A percentile compares a stretch with the other conserved stretches of the same genome.
Conservation (phyloP, 2,113 vertebrate genomes). For the Proterorhinus semilunaris region DNA sequence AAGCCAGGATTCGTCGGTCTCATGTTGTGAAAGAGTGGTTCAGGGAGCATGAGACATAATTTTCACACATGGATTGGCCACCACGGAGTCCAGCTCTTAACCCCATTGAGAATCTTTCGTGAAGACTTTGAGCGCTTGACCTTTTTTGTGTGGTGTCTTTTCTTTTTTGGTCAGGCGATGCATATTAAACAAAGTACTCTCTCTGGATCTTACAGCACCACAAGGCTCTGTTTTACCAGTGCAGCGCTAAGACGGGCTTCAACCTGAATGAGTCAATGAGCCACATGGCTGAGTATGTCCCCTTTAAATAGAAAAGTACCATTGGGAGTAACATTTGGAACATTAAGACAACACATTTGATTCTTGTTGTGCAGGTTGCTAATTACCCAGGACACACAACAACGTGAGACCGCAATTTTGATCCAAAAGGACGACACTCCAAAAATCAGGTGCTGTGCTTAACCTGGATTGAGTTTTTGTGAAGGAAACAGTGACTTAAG, state of each 20-base stretch:
- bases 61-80: no score
- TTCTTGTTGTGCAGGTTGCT: conserved; percentile 70
- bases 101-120: no score
- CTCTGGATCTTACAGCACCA: conserved; percentile 72
- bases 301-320: not conserved
- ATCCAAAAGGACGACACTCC: conserved; percentile 50
- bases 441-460: conserved; percentile 72
- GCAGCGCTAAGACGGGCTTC: conserved; percentile 77
- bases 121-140: no score
- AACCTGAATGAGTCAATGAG: conserved; percentile 79
- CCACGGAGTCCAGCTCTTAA: no score
- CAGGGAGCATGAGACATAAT: no score
- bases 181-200: not conserved
- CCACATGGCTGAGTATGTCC: conserved; percentile 76
- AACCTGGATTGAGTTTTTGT: not conserved
- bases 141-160: no score
- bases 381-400: conserved; percentile 72
- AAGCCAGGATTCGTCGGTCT: no score
- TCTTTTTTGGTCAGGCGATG: no score
- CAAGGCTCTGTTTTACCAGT: conserved; percentile 82
- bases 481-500: no score
- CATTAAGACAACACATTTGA: not conserved
- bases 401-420: conserved; percentile 69
- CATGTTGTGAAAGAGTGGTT: no score
- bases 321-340: conserved; percentile 1